Percentiles rank a stretch among this genome's conserved stretches.
Evolutionary conservation across 2,888 invertebrate species (phyloP).

Genomic region (Noctua fimbriata): DNA sequence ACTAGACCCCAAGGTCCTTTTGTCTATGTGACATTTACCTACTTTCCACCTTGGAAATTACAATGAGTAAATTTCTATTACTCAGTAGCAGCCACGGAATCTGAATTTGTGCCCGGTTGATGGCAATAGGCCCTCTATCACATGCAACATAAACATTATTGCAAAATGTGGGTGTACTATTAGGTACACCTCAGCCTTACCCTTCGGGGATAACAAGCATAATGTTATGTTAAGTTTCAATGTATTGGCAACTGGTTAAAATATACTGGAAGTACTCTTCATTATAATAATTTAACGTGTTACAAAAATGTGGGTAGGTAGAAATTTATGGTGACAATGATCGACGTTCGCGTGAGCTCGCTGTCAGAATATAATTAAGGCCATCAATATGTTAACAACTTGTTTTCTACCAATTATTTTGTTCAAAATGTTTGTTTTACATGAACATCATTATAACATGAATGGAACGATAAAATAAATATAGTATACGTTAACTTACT

Average conservation of each 20-base stretch:
- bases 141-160: neutral
- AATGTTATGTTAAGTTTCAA: neutral
- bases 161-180: neutral
- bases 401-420: slow-evolving; percentile 8
- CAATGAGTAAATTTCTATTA: neutral
- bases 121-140: too few relatives aligned
- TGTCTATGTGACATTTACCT: neutral
- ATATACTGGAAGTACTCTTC: neutral
- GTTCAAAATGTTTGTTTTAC: neutral
- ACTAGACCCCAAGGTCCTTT: neutral
- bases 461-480: neutral
- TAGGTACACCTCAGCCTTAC: neutral
- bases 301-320: slow-evolving; percentile 8
- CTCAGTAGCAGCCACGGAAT: neutral
- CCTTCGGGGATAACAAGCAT: neutral
- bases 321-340: slow-evolving; percentile 19
- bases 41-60: neutral
- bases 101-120: neutral
- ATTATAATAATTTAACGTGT: slow-evolving; percentile 3
- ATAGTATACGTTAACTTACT: neutral
- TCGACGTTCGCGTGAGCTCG: slow-evolving; percentile 30
- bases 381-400: slow-evolving; percentile 28
- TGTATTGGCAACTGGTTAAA: neutral
- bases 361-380: slow-evolving; percentile 22
- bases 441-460: neutral